These are phyloP conservation scores for Lepidocolaptes lacrymiger DNA, from an alignment of 2,797 vertebrate species.

Conservation along the genomic window DNA sequence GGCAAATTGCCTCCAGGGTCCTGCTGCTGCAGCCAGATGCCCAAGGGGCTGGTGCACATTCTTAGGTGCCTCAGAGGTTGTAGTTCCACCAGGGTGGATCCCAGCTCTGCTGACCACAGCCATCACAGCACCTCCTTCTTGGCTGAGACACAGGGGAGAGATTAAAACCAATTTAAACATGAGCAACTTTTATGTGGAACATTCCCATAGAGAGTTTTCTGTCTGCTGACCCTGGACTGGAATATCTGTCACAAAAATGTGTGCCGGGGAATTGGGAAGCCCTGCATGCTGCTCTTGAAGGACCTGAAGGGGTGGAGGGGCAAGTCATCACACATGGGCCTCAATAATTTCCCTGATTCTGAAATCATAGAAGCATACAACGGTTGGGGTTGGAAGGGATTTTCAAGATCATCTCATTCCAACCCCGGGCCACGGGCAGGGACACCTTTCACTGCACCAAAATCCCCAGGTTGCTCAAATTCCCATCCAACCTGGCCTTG, in stretches of 20 bases:
- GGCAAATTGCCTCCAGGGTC: not conserved
- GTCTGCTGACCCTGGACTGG: not conserved
- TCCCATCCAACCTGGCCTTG: rapidly evolving
- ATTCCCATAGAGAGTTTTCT: not conserved
- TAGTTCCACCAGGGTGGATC: not conserved
- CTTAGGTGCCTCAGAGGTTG: not conserved
- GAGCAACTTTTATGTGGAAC: not conserved
- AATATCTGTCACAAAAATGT: not conserved
- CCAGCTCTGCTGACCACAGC: not conserved
- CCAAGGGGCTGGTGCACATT: not conserved
- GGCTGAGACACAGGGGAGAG: not conserved
- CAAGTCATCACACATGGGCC: rapidly evolving
- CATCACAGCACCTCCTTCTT: not conserved
- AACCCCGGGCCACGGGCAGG: not conserved
- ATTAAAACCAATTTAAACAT: not conserved
- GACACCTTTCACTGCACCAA: not conserved
- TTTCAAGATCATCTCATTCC: not conserved
- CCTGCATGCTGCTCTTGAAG: not conserved
- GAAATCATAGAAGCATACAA: not conserved
- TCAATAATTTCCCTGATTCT: not conserved
- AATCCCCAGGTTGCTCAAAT: not conserved
- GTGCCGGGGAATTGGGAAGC: not conserved
- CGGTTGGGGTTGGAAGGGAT: not conserved
- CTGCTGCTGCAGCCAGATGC: not conserved
- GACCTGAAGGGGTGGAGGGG: not conserved